Evolutionary conservation across 2,113 vertebrate species (phyloP).

Genomic region (Penelope pileata): DNA sequence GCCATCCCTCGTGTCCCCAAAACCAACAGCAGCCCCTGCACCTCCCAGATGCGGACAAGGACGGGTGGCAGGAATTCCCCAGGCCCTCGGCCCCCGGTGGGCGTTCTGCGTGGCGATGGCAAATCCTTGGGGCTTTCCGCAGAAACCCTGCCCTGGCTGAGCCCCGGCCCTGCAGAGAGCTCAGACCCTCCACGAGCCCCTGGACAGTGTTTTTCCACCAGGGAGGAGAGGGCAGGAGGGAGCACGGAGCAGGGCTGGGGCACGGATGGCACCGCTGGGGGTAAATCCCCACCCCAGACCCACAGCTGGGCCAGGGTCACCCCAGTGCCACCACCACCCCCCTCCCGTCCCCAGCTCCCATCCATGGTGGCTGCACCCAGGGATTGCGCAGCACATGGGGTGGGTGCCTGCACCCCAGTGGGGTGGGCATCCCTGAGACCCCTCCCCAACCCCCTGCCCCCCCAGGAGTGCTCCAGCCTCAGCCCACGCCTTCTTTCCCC

Average conservation of each 20-base stretch:
- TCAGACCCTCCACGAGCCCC: fast-evolving
- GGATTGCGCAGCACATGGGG: fast-evolving
- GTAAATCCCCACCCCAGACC: neutral
- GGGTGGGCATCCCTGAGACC: fast-evolving
- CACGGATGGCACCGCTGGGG: neutral
- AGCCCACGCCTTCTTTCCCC: neutral
- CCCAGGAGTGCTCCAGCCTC: neutral
- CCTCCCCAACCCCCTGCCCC: neutral
- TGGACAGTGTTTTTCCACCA: neutral
- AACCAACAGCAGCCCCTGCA: fast-evolving
- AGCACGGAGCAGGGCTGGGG: neutral
- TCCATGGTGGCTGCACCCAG: fast-evolving
- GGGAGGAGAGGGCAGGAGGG: too few relatives aligned
- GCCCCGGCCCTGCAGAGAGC: neutral
- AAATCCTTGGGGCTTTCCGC: neutral
- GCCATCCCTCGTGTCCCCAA: fast-evolving
- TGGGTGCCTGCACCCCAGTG: fast-evolving
- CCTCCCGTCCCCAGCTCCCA: fast-evolving
- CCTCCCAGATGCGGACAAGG: too few relatives aligned
- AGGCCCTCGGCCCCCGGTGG: fast-evolving
- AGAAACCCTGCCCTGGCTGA: neutral
- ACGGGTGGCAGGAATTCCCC: constrained; percentile 15
- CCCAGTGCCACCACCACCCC: fast-evolving
- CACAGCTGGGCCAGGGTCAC: fast-evolving
- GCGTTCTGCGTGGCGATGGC: neutral